Conservation (phyloP, 2,797 vertebrate genomes). For the Huso huso region DNA sequence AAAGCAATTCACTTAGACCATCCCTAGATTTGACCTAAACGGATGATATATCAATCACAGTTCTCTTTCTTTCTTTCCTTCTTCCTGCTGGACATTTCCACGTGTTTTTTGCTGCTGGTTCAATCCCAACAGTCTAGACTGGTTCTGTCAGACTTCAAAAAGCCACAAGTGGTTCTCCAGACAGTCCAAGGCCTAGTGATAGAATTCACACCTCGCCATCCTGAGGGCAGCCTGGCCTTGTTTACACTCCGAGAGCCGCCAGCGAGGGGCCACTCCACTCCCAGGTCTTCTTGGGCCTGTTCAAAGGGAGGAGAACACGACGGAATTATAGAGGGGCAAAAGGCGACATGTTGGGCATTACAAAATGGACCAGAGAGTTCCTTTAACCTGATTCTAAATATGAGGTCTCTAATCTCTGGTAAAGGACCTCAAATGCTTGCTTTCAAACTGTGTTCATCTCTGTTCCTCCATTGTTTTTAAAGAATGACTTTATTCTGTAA, state of each 20-base stretch:
- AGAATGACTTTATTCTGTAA: no score
- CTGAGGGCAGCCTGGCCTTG: conserved; percentile 2
- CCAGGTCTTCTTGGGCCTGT: background rate
- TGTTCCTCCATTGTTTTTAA: no score
- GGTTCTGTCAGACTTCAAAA: conserved; percentile 13
- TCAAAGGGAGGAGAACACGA: background rate
- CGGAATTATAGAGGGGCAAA: background rate
- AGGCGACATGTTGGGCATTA: background rate
- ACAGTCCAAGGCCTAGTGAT: conserved; percentile 12
- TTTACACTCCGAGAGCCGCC: background rate
- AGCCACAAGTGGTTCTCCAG: background rate
- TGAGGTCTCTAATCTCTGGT: background rate
- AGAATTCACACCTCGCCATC: conserved; percentile 17
- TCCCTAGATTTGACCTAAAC: no score
- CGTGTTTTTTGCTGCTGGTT: background rate
- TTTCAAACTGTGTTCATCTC: no score
- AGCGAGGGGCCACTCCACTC: background rate
- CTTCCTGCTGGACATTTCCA: conserved; percentile 12
- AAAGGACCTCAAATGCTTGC: no score
- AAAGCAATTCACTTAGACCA: no score
- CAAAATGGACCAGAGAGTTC: background rate
- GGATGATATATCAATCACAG: background rate
- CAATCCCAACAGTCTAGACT: background rate
- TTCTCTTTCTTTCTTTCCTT: background rate
- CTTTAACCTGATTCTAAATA: background rate